A percentile compares a stretch with the other conserved stretches of the same genome.
Conservation (phyloP, 2,888 invertebrate genomes). For the Hirtodrosophila duncani region DNA sequence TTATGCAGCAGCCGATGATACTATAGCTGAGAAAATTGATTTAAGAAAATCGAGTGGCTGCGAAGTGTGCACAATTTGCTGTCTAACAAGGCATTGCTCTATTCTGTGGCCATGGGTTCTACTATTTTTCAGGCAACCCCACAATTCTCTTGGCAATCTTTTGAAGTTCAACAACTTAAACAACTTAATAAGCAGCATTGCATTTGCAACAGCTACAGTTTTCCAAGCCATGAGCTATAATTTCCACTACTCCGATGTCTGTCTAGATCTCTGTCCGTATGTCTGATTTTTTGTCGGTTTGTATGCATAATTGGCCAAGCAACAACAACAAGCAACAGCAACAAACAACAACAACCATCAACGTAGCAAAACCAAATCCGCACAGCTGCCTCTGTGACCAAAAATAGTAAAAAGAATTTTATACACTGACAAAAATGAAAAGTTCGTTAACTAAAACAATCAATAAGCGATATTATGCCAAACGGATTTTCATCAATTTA, state of each 20-base stretch:
- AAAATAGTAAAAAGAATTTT: conserved; percentile 65
- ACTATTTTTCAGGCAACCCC: conserved; percentile 10
- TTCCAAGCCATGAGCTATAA: too few species aligned
- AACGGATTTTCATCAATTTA: too few species aligned
- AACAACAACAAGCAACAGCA: conserved; percentile 18
- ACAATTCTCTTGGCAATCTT: conserved; percentile 40
- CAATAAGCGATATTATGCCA: too few species aligned
- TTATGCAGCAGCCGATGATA: conserved; percentile 35
- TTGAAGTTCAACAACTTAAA: conserved; percentile 46
- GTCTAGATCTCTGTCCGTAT: conserved; percentile 2
- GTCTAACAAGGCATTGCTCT: conserved; percentile 21
- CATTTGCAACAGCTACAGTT: too few species aligned
- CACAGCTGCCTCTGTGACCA: conserved; percentile 28
- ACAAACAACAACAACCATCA: conserved; percentile 3
- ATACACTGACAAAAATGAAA: conserved; percentile 35
- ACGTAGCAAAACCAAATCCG: conserved; percentile 21
- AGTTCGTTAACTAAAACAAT: too few species aligned
- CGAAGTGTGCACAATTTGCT: conserved; percentile 9
- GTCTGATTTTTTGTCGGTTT: conserved; percentile 27
- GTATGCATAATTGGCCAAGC: conserved; percentile 54
- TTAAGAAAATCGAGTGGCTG: too few species aligned
- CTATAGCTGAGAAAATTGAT: conserved; percentile 13
- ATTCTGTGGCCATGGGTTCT: conserved; percentile 23
- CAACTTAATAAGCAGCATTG: conserved; percentile 59
- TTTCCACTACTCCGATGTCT: conserved; percentile 7